Conservation (phyloP, 2,113 vertebrate genomes). For the Galbula dea region DNA sequence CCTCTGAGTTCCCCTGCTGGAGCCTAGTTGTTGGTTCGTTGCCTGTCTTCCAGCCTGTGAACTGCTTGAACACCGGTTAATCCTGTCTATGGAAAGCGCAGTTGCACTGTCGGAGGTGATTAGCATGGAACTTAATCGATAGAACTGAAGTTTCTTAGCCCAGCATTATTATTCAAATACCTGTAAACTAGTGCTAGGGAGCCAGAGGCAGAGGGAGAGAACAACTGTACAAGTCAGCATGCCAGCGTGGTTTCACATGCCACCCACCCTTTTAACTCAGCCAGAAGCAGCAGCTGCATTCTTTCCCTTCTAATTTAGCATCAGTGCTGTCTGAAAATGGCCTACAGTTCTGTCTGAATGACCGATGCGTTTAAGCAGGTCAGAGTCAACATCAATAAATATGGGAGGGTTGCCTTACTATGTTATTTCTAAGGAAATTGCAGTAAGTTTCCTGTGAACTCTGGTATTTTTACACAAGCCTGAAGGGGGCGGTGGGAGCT, state of each 20-base stretch:
- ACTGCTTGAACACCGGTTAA: accelerated
- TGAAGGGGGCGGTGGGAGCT: slow-evolving; percentile 39
- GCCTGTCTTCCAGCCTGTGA: accelerated
- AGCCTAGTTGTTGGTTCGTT: not conserved
- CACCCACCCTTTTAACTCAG: too few species aligned
- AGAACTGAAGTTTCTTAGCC: not conserved
- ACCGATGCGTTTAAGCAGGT: not conserved
- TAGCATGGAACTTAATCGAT: accelerated
- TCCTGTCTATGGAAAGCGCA: not conserved
- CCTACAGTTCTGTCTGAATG: not conserved
- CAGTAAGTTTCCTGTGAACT: not conserved
- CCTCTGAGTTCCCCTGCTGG: accelerated
- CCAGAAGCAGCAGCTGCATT: not conserved
- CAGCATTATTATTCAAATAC: not conserved
- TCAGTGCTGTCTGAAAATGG: not conserved
- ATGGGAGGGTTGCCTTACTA: accelerated
- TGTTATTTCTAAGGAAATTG: not conserved
- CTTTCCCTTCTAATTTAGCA: not conserved
- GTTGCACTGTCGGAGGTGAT: not conserved
- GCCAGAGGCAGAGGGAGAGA: not conserved
- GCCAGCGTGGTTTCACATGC: accelerated
- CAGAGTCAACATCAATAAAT: not conserved
- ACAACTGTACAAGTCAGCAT: accelerated
- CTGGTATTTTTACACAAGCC: not conserved
- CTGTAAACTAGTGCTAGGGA: not conserved